Percentiles rank a stretch among this genome's conserved stretches.
Evolutionary conservation across 2,113 vertebrate genomes (phyloP).

Genomic region (Lycaon pictus): DNA sequence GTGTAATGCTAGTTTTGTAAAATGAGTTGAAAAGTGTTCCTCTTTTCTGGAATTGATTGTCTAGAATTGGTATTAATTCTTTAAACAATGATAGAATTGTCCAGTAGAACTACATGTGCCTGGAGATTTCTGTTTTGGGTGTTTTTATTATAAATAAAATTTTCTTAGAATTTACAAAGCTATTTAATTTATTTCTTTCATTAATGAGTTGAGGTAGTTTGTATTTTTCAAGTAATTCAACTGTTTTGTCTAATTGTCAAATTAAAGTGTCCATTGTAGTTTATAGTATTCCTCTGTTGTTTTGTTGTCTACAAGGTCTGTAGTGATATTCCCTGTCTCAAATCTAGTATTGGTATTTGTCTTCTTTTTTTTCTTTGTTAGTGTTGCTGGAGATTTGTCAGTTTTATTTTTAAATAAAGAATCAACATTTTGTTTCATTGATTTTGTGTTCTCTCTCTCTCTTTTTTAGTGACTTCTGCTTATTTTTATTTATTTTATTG

Average conservation of each 20-base stretch:
- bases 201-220: not conserved
- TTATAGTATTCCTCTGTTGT: not conserved
- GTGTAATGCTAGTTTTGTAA: not conserved
- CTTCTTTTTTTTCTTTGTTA: not conserved
- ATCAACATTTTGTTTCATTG: not conserved
- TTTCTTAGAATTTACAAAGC: not conserved
- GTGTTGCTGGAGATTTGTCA: not conserved
- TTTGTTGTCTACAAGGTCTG: not conserved
- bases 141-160: not conserved
- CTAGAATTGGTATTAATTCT: not conserved
- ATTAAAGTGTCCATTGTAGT: not conserved
- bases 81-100: not conserved
- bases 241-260: not conserved
- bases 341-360: not conserved
- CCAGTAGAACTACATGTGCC: not conserved
- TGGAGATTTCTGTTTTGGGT: not conserved
- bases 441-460: not conserved
- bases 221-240: not conserved
- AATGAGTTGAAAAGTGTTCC: not conserved
- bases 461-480: not conserved
- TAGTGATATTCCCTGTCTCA: not conserved
- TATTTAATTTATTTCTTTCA: not conserved
- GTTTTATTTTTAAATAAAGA: not conserved
- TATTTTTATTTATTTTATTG: not conserved
- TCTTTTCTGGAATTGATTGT: not conserved